Evolutionary conservation across 1,140 invertebrate genomes (phyloP), one percentile per base, ranked within the genome.

Genomic region (Hylyphantes graminicola): DNA sequence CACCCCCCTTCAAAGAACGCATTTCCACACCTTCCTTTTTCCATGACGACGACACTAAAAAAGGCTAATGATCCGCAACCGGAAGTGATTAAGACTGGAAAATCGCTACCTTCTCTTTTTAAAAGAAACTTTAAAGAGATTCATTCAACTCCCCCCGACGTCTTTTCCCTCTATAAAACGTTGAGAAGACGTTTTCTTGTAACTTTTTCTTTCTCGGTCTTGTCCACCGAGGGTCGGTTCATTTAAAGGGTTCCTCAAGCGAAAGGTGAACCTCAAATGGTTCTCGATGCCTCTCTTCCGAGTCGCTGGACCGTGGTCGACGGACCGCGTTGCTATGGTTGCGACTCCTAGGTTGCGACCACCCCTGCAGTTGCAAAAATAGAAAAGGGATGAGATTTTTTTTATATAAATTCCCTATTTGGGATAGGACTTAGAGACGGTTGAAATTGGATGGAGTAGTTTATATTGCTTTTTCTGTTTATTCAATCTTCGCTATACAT

Each of bases 221-320:
- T 61, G 59, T 17, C 17, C 17, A 21, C 64, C 11, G 5, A 35
- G 35, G 12, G 53, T 67, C 64, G 48, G 67, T 53, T 51, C 67
- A 70, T 70, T 70, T 70, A 70, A 50, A 5, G 53, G 67, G 35
- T 70, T 17, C 35, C 4, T 70, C 67, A 70, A 35, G 35, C 67
- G 48, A 70, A 70, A 70, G 67, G 67, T 70, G 67, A 70, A 50
- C 67, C 35, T 48, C 67, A 70, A 70, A 70, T 70, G 67, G 67
- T 70, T 11, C 35, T 50, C 13, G 35, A 70, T 7, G 35, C 35
- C 35, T 21, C 67, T 70, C n/a, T 70, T 70, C 67, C 35, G 67
- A 50, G 19, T 53, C 67, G 53, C 19, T 70, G 48, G 67, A 70
- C 67, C 67, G 53, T 50, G 67, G 15, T 35, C 35, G 35, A 35